Conservation (phyloP, 2,797 vertebrate species). For the Avahi laniger region DNA sequence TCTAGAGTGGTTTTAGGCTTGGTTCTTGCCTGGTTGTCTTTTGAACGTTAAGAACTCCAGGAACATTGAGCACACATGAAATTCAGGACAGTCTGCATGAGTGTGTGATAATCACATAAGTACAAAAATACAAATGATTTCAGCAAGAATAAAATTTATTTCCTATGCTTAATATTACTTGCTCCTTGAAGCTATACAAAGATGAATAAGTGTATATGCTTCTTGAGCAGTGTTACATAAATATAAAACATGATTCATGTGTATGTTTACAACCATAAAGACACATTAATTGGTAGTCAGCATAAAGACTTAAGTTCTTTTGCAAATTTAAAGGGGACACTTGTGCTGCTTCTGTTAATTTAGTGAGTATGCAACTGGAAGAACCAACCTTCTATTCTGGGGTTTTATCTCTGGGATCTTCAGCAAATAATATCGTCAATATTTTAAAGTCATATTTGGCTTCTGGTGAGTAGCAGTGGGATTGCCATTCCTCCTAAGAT, state of each 20-base stretch:
- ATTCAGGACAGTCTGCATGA: background rate
- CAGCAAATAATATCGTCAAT: constrained; percentile 44
- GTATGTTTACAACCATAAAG: background rate
- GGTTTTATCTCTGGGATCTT: constrained; percentile 20
- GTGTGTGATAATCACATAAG: background rate
- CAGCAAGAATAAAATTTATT: background rate
- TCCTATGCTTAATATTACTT: background rate
- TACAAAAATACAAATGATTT: background rate
- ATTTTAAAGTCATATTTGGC: constrained; percentile 37
- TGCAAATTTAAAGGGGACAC: constrained; percentile 20
- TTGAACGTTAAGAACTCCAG: background rate
- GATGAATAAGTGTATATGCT: background rate
- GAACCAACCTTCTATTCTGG: constrained; percentile 3
- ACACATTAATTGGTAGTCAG: constrained; percentile 7
- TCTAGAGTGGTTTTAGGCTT: background rate
- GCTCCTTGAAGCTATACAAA: background rate
- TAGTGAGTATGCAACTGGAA: background rate
- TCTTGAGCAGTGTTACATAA: background rate
- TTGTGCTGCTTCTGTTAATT: background rate
- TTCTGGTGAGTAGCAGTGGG: background rate
- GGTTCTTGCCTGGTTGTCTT: background rate
- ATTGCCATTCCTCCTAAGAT: background rate
- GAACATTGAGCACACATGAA: background rate
- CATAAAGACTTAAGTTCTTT: background rate
- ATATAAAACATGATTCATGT: constrained; percentile 19